Evolutionary conservation across 1,140 invertebrate species (phyloP).

Genomic region (Drosophila varians): DNA sequence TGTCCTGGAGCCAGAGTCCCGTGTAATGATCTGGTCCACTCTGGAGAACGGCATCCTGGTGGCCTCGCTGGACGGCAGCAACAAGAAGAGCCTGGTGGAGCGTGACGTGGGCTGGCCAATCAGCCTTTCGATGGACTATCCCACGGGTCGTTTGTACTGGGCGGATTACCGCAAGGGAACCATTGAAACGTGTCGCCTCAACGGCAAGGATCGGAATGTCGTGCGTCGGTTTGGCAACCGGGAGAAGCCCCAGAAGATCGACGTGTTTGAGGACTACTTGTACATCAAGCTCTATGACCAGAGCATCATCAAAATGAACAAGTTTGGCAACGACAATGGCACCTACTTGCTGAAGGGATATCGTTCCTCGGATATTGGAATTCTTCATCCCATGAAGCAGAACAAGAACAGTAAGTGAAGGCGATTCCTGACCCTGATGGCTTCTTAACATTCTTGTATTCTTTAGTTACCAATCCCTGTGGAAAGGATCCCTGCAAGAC

Average conservation of each 20-base stretch:
- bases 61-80: slow-evolving; percentile 88
- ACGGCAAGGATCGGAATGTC: slow-evolving; percentile 87
- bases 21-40: slow-evolving; percentile 83
- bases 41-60: slow-evolving; percentile 86
- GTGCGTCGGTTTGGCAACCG: slow-evolving; percentile 85
- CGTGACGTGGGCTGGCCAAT: slow-evolving; percentile 87
- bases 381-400: slow-evolving; percentile 88
- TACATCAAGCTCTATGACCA: slow-evolving; percentile 88
- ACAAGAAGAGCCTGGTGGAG: slow-evolving; percentile 85
- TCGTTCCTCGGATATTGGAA: slow-evolving; percentile 87
- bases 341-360: slow-evolving; percentile 86
- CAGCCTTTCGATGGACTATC: slow-evolving; percentile 89
- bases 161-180: slow-evolving; percentile 88
- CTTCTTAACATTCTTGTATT: background rate
- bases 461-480: slow-evolving; percentile 83
- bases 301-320: slow-evolving; percentile 88
- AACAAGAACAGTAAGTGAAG: slow-evolving; percentile 84
- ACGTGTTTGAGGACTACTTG: slow-evolving; percentile 90
- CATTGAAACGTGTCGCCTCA: slow-evolving; percentile 88
- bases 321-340: slow-evolving; percentile 87
- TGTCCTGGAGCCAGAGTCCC: slow-evolving; percentile 87
- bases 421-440: background rate
- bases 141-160: slow-evolving; percentile 89
- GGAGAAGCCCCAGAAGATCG: slow-evolving; percentile 88
- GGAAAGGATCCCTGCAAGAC: slow-evolving; percentile 85